Evolutionary conservation across 1,140 invertebrate species (phyloP), one percentile per base, ranked within the genome.

Genomic region (Steinernema khuongi): DNA sequence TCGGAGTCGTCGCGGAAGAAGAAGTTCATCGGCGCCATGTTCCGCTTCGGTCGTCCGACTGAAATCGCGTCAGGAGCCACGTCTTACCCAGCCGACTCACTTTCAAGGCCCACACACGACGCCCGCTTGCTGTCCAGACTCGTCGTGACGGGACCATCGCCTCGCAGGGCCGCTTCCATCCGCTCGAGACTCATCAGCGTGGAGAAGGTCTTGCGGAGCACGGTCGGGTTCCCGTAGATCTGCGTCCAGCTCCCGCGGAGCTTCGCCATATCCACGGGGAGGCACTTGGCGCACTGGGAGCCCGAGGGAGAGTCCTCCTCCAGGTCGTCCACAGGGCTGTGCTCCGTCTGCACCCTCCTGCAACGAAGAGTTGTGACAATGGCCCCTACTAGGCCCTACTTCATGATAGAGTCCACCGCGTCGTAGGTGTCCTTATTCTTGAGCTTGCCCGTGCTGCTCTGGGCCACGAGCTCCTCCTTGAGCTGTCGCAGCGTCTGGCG

Each of bases 181-280:
- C 72, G 30, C 31, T 77, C 70, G 66, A 77, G 43, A 33, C 70
- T 72, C 74, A 77, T 77, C 19, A 77, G 19, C 0, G 76, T 77
- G 19, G 70, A 67, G 36, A 72, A 77, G 1, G 66, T 73, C 67
- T 76, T 77, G 69, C 72, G 71, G n/a, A 77, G 69, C 0, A 70
- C 73, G 22, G 70, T 68, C 22, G 76, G 74, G 36, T 77, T 77
- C 32, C 76, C 76, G 67, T 77, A 77, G 18, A 77, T 77, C 70
- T 77, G 76, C 18, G 76, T 77, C 76, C 76, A 77, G 43, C 72
- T 69, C 14, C 76, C 76, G 28, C 68, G 28, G 26, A 77, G 17
- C 72, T 43, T 71, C 60, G 70, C 67, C 1, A 74, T 17, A 30
- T 77, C 66, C 26, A 76, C 67, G 50, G 73, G 70, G 7, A 76